A percentile compares a stretch with the other conserved stretches of the same genome.
These are phyloP conservation scores for Acanthoscelides obtectus DNA, from an alignment of 2,888 invertebrate species.

Conservation along the genomic window DNA sequence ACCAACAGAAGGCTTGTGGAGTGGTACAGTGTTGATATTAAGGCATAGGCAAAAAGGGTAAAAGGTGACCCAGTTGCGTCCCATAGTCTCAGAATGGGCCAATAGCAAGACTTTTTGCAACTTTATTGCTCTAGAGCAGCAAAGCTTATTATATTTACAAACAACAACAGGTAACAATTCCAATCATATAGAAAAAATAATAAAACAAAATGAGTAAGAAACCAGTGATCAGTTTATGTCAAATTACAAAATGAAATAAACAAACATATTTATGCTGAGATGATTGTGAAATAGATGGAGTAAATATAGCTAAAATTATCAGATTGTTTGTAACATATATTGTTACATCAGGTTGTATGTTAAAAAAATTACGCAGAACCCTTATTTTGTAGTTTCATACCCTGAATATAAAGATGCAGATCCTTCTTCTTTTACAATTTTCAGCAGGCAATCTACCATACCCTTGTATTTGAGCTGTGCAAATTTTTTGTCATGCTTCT, in stretches of 20 bases:
- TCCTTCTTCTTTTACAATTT: conserved; percentile 85
- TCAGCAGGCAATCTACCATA: conserved; percentile 86
- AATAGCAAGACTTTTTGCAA: no score
- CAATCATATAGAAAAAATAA: no score
- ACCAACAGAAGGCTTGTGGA: no score
- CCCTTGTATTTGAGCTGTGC: conserved; percentile 77
- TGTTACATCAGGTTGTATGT: neutral
- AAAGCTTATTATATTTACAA: no score
- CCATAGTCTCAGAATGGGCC: no score
- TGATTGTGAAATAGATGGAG: neutral
- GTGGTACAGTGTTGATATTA: no score
- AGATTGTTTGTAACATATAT: neutral
- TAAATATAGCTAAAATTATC: neutral
- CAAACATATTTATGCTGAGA: neutral
- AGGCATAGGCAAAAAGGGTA: no score
- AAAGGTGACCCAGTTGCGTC: no score
- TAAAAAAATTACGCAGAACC: neutral
- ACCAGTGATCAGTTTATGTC: neutral
- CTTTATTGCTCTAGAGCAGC: no score
- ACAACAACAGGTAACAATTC: no score
- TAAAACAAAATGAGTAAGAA: no score
- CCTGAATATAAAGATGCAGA: conserved; percentile 80
- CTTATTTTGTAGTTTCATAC: conserved; percentile 48
- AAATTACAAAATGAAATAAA: no score
- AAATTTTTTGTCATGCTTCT: conserved; percentile 72